A percentile compares a stretch with the other conserved stretches of the same genome.
Evolutionary conservation across 2,113 vertebrate genomes (phyloP).

Genomic region (Xiphorhynchus elegans): DNA sequence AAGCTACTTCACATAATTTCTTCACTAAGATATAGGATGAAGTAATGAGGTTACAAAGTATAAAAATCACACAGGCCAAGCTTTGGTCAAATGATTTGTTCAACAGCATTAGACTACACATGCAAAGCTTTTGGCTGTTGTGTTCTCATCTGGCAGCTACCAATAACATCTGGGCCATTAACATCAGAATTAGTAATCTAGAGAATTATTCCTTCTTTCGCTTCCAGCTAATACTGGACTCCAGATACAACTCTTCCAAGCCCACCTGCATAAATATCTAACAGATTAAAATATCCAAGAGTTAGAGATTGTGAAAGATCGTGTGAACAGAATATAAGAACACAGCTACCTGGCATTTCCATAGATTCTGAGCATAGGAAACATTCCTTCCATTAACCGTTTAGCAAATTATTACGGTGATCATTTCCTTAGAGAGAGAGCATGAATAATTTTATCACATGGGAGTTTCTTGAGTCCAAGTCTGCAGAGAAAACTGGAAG

Average conservation of each 20-base stretch:
- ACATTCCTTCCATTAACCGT: background rate
- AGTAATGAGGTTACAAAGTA: constrained; percentile 45
- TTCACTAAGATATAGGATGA: background rate
- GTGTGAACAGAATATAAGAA: background rate
- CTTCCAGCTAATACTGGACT: constrained; percentile 72
- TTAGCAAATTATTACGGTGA: background rate
- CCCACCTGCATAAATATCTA: constrained; percentile 70
- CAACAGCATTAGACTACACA: constrained; percentile 70
- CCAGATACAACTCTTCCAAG: constrained; percentile 69
- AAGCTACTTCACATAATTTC: background rate
- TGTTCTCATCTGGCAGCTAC: constrained; percentile 78
- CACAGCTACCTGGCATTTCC: background rate
- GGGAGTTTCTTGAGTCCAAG: background rate
- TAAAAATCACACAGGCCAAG: constrained; percentile 49
- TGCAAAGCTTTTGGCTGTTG: constrained; percentile 73
- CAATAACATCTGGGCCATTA: constrained; percentile 78
- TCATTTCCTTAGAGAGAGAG: background rate
- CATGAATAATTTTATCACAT: background rate
- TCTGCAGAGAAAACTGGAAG: background rate
- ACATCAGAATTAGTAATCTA: constrained; percentile 81
- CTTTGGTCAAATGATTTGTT: constrained; percentile 71
- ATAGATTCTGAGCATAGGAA: background rate
- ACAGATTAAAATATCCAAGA: constrained; percentile 32
- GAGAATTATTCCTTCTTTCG: constrained; percentile 73
- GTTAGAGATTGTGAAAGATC: background rate